Evolutionary conservation across 1,140 invertebrate genomes (phyloP), one percentile per base, ranked within the genome.

Genomic region (Sycobia sp.): DNA sequence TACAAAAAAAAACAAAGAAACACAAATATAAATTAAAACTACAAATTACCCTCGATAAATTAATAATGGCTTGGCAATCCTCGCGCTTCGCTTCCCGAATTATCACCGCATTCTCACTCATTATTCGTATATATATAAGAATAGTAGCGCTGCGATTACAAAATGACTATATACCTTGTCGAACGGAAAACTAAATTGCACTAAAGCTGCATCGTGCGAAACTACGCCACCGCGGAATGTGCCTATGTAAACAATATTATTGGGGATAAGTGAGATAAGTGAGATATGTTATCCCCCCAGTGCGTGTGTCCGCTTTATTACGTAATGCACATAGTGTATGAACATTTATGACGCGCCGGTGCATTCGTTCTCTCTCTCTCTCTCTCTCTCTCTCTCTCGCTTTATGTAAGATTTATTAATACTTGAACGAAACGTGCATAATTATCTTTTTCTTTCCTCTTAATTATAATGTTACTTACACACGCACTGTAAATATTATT

Each of bases 1-100:
- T 32, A 32, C 11, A 32, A 49, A 13, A 27, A n/a, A 27, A 49
- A 11, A 49, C 0, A 25, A 13, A n/a, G 11, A 27, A 49, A 49
- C 7, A 36, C 14, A 56, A 27, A 25, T n/a, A 23, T 36, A 16
- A 36, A 34, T 22, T 16, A 23, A n/a, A n/a, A n/a, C n/a, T n/a
- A n/a, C n/a, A n/a, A n/a, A n/a, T 58, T 36, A 65, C 62, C 56
- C 34, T 65, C 5, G 62, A 65, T 29, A 65, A 29, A 29, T 65
- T 39, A 29, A 65, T 59, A 36, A 65, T 43, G 2, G 46, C 55
- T 20, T 54, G 62, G 10, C 62, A 65, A 32, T 65, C 62, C 9
- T 59, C 55, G 3, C 62, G 55, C 11, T 16, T 51, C 7, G 62
- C 62, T 8, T 65, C 56, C 34, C 62, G 62, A 54, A 65, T 54